Evolutionary conservation across 2,888 invertebrate species (phyloP), one percentile per base, ranked within the genome.

Genomic region (Acleris laterana): DNA sequence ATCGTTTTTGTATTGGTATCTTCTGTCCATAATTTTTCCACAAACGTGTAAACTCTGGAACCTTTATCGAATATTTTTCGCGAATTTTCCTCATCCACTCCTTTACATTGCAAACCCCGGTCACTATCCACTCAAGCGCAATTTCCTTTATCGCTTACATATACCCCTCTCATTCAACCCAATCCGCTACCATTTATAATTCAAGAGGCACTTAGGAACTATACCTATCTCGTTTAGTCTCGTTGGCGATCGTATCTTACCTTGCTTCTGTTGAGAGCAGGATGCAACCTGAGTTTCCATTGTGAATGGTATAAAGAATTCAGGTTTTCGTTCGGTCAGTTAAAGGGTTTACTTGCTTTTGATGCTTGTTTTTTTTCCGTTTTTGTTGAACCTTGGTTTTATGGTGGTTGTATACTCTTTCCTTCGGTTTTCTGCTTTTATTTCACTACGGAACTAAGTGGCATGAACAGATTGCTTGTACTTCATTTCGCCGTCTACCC

Each of bases 101-200:
- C 48, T 44, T 65, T 22, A 65, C 50, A 62, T 52, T 22, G 53
- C 46, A 57, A 38, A 46, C 22, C 9, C 22, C 63, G 68, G 63
- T 63, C 55, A 69, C 57, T 63, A 64, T 65, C 71, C 72, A 71
- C 71, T 70, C 70, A 53, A 69, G 68, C 69, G 70, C 63, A 68
- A 63, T 52, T 38, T 17, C 46, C 46, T 46, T 46, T 46, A n/a
- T n/a, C 46, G 46, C 16, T n/a, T n/a, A 46, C 19, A 19, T 48
- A 63, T 68, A 73, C 62, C 73, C 69, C 77, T 72, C 79, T 68
- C 74, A 81, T 78, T 68, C 76, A 72, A 74, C 65, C 59, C 80
- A 84, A 85, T 87, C 84, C 85, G 90, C 89, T 90, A 91, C 90
- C 90, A 87, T 91, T 90, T 90, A 89, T 85, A 84, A 84, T 85